Evolutionary conservation across 2,113 vertebrate genomes (phyloP).

Genomic region (Microcebus jonahi): DNA sequence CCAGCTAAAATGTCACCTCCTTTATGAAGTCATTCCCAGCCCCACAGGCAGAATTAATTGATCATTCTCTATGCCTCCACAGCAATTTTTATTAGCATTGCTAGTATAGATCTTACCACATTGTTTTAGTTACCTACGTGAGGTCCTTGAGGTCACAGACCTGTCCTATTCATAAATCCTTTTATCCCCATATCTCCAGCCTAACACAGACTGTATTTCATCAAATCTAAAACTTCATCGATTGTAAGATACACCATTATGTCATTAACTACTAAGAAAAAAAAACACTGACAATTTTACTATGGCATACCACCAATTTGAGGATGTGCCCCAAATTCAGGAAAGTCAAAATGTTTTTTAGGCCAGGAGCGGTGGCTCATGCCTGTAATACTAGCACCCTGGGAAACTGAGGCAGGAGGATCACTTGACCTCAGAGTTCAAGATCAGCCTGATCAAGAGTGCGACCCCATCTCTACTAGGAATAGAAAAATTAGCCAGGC

Average conservation of each 20-base stretch:
- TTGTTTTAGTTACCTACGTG: slow-evolving; percentile 22
- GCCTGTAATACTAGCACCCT: too few relatives aligned
- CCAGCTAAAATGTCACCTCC: slow-evolving; percentile 49
- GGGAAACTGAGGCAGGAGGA: too few relatives aligned
- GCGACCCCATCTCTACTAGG: too few relatives aligned
- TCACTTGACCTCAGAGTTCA: too few relatives aligned
- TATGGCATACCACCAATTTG: neutral
- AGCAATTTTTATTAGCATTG: neutral
- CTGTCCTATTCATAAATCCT: slow-evolving; percentile 55
- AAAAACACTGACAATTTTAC: neutral
- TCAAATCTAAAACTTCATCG: slow-evolving; percentile 11
- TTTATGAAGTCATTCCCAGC: slow-evolving; percentile 56
- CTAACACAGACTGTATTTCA: slow-evolving; percentile 12
- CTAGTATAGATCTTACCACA: neutral
- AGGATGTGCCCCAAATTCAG: slow-evolving; percentile 27
- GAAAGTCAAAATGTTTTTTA: neutral
- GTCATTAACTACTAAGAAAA: slow-evolving; percentile 31
- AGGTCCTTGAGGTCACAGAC: slow-evolving; percentile 44
- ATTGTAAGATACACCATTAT: slow-evolving; percentile 35
- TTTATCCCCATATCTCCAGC: slow-evolving; percentile 39
- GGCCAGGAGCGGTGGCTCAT: too few relatives aligned
- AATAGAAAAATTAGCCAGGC: too few relatives aligned
- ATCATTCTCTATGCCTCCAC: neutral
- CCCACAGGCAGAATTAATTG: slow-evolving; percentile 20
- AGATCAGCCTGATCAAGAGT: too few relatives aligned